Percentiles rank a stretch among this genome's conserved stretches.
Conservation (phyloP, 2,888 invertebrate genomes). For the Abscondita cerata region DNA sequence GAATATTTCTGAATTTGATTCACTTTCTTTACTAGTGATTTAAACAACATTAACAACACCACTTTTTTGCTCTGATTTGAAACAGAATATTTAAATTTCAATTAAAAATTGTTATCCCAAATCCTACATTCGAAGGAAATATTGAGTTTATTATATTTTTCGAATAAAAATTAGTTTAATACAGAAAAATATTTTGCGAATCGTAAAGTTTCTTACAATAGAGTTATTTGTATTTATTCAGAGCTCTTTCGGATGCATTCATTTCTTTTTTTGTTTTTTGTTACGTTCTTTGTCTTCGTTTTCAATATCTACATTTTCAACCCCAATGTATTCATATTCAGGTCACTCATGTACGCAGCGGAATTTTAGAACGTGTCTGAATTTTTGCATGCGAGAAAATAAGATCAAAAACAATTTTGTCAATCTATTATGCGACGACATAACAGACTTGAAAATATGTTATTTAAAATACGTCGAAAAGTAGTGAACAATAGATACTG, state of each 20-base stretch:
- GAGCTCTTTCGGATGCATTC: conserved; percentile 1
- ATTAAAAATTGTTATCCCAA: too few relatives aligned
- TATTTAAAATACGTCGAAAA: conserved; percentile 31
- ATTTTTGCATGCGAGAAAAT: conserved; percentile 50
- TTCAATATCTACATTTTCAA: conserved; percentile 33
- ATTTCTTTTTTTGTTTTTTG: conserved; percentile 41
- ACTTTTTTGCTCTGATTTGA: too few relatives aligned
- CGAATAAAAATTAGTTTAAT: conserved; percentile 5
- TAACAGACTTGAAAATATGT: conserved; percentile 43
- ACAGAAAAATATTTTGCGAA: conserved; percentile 6
- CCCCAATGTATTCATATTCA: conserved; percentile 45
- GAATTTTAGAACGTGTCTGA: conserved; percentile 50
- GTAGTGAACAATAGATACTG: conserved; percentile 18
- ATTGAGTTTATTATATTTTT: too few relatives aligned
- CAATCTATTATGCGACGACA: conserved; percentile 46
- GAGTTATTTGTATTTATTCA: too few relatives aligned
- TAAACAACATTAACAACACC: too few relatives aligned
- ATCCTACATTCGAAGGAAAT: too few relatives aligned
- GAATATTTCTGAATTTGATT: too few relatives aligned
- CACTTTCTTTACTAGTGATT: too few relatives aligned
- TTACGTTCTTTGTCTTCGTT: conserved; percentile 33
- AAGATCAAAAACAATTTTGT: conserved; percentile 53
- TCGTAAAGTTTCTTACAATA: neutral
- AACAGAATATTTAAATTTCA: too few relatives aligned
- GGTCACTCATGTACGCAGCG: conserved; percentile 44